Base-by-base conservation (phyloP, 2,113 vertebrate species). In the Ascaphus truei region DNA sequence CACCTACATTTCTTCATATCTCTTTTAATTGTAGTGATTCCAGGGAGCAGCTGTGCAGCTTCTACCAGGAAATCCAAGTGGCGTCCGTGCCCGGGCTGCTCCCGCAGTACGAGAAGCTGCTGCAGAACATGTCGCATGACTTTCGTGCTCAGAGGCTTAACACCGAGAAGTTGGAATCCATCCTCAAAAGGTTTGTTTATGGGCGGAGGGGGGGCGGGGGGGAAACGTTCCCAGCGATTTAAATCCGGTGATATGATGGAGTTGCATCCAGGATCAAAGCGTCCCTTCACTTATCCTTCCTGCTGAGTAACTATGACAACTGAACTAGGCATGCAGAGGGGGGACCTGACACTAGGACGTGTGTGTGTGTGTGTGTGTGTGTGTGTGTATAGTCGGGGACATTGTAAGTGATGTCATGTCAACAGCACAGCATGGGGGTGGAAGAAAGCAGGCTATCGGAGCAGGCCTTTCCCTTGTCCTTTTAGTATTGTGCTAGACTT, bases 71-170 rank as follows among this genome's bases (percentile, higher is more conserved):
- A 62, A 82, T 92, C 56, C 75, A 84, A 22, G 62, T 78, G 30
- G 76, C 69, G 31, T 72, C 80, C 47, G 81, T 90, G 64, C 64
- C 33, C 3, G 52, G 58, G 5, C 25, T 90, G 52, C 78, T 89
- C 47, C 79, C 79, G 73, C 80, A 85, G 45, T 92, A 84, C 72
- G 89, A 92, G 67, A 78, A 78, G 59, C 45, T 89, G 29, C 27
- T 92, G 33, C 60, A 74, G 16, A 74, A 77, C 13, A 68, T 92
- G 30, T 55, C 84, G 53, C 73, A 26, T 25, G 86, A 89, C 55
- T 75, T 60, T 59, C 76, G 74, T 77, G 85, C 87, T 34, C 81
- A 80, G 72, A 72, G 72, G 30, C 71, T 84, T 11, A 80, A 88
- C 73, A 83, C 67, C 25, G 80, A 87, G 5, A 85, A 85, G 48